phyloP scores from a whole-genome alignment of 2,888 invertebrate genomes.

The Philhelius pedissequus region DNA sequence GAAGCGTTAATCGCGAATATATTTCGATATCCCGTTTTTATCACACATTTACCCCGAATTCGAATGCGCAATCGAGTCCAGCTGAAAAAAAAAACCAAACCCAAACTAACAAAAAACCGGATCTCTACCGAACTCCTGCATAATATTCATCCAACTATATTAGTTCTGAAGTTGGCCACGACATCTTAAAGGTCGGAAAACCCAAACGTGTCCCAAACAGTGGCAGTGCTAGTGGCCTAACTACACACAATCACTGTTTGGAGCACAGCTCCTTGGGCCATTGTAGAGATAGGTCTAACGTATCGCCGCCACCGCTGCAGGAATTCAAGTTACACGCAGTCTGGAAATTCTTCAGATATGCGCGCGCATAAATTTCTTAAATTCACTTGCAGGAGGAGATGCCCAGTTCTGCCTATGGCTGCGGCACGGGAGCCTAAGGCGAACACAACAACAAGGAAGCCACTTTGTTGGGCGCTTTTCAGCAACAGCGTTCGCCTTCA shows the following conservation, averaged over 20 bases:
- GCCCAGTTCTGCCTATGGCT: too few species aligned
- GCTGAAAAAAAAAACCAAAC: constrained; percentile 47
- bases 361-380: constrained; percentile 70
- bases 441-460: constrained; percentile 46
- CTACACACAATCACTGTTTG: constrained; percentile 65
- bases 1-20: constrained; percentile 58
- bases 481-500: background rate
- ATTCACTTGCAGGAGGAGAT: constrained; percentile 53
- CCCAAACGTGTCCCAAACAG: constrained; percentile 73
- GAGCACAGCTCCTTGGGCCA: constrained; percentile 68
- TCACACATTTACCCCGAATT: constrained; percentile 28
- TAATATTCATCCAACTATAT: constrained; percentile 68
- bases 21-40: constrained; percentile 59
- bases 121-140: constrained; percentile 27
- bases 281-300: constrained; percentile 32
- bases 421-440: constrained; percentile 19
- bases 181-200: constrained; percentile 74
- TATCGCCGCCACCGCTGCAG: constrained; percentile 56
- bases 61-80: constrained; percentile 2
- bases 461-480: background rate
- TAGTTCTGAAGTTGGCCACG: constrained; percentile 72
- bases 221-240: constrained; percentile 54
- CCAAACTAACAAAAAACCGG: constrained; percentile 67
- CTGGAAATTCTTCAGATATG: constrained; percentile 70
- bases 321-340: constrained; percentile 70